These are phyloP conservation scores for Parapristionchus giblindavisi DNA, from an alignment of 2,888 invertebrate species.

Conservation along the genomic window DNA sequence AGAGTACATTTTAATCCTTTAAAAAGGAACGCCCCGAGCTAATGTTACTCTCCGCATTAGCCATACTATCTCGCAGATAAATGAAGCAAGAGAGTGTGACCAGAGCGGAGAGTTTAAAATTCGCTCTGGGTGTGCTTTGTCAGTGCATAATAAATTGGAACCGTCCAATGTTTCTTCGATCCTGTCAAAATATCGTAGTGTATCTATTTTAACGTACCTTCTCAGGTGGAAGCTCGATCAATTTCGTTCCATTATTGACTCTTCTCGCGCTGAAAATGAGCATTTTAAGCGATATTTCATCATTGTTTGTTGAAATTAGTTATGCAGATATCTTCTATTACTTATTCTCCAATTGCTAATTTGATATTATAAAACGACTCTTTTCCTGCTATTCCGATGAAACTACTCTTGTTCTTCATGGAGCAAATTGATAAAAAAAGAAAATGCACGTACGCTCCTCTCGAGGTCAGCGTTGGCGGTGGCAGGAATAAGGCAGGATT, in stretches of 20 bases:
- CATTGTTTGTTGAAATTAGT: background rate
- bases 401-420: no score
- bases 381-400: no score
- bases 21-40: no score
- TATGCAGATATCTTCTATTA: background rate
- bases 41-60: background rate
- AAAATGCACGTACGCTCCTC: background rate
- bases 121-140: no score
- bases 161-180: no score
- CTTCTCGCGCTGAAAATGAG: background rate
- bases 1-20: no score
- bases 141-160: no score
- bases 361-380: background rate
- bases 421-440: no score
- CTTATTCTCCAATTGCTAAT: background rate
- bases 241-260: background rate
- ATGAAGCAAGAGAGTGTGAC: no score
- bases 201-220: conserved; percentile 7
- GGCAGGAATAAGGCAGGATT: conserved; percentile 17
- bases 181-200: background rate
- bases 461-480: background rate
- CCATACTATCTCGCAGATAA: background rate
- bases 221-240: conserved; percentile 35
- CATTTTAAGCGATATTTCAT: background rate
- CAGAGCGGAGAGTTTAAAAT: no score